Percentiles rank a stretch among this genome's conserved stretches.
These are phyloP conservation scores for Aix galericulata DNA, from an alignment of 2,113 vertebrate genomes.

Conservation along the genomic window DNA sequence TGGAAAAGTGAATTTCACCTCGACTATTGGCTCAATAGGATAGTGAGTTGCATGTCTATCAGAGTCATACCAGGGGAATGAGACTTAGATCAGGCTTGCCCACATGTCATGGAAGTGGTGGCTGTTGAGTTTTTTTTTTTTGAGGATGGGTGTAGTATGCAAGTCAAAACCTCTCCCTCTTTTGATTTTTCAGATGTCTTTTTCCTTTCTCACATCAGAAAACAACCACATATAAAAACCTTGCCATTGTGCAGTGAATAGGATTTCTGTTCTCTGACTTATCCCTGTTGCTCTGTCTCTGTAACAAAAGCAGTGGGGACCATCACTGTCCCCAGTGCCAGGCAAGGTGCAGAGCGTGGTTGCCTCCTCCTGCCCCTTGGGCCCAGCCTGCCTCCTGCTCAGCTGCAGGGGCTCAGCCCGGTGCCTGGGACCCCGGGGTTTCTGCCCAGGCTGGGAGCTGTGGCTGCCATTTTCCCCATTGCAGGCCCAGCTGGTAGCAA, in stretches of 20 bases:
- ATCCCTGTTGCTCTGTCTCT: not conserved
- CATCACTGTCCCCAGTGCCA: not conserved
- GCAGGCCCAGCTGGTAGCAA: not conserved
- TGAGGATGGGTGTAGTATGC: rapidly evolving
- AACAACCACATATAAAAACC: not conserved
- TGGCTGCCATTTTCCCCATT: not conserved
- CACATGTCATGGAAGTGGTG: not conserved
- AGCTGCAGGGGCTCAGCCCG: not conserved
- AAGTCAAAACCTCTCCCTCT: not conserved
- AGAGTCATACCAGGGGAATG: not conserved
- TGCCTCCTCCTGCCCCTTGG: not conserved
- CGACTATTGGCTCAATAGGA: not conserved
- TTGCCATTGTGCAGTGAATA: not conserved
- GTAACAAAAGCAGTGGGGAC: not conserved
- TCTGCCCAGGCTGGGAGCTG: not conserved
- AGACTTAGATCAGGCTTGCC: not conserved
- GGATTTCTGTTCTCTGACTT: not conserved
- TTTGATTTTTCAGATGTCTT: not conserved
- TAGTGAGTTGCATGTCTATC: not conserved
- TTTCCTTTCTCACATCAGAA: not conserved
- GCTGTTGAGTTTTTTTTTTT: not conserved
- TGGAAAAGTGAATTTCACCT: not conserved
- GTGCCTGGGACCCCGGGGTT: not conserved
- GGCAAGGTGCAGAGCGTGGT: not conserved
- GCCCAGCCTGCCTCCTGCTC: not conserved